Evolutionary conservation across 1,140 invertebrate genomes (phyloP), one percentile per base, ranked within the genome.

Genomic region (Caenorhabditis inopinata): DNA sequence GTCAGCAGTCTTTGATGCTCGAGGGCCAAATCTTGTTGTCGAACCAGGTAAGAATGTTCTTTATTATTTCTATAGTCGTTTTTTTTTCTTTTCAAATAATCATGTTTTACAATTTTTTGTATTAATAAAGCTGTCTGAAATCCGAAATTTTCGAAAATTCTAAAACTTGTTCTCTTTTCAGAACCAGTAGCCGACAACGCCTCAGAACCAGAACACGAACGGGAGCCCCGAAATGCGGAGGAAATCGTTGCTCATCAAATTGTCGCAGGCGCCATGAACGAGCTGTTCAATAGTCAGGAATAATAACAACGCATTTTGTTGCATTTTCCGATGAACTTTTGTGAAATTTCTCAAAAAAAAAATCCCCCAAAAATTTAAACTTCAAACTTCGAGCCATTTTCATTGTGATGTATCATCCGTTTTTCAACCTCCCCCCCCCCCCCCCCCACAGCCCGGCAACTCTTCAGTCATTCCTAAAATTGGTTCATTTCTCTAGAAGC

Each of bases 271-370:
- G 58, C 58, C 16, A 68, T 68, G 58, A 68, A 68, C 32, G 58
- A 68, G 58, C 58, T 68, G 0, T 68, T 68, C n/a, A 68, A 68
- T 9, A 48, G 23, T 68, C 58, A 68, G 58, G 58, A 68, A 38
- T 68, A 68, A 38, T 32, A 2, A 1, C 6, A 6, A 9, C 5
- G n/a, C n/a, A 7, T 58, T 32, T 32, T 1, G 7, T 51, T 25
- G 1, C 9, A 25, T 25, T 23, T 51, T 51, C 27, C 7, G 49
- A 2, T 25, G 49, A 51, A 51, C n/a, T n/a, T n/a, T n/a, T n/a
- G n/a, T n/a, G n/a, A n/a, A n/a, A n/a, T n/a, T n/a, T n/a, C n/a
- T n/a, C n/a, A n/a, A n/a, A n/a, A n/a, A 5, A 42, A 42, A 42
- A 42, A 42, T 42, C 38, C 6, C 14, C 38, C 38, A 7, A 42